phyloP scores from a whole-genome alignment of 2,113 vertebrate genomes.

The Mirza zaza region DNA sequence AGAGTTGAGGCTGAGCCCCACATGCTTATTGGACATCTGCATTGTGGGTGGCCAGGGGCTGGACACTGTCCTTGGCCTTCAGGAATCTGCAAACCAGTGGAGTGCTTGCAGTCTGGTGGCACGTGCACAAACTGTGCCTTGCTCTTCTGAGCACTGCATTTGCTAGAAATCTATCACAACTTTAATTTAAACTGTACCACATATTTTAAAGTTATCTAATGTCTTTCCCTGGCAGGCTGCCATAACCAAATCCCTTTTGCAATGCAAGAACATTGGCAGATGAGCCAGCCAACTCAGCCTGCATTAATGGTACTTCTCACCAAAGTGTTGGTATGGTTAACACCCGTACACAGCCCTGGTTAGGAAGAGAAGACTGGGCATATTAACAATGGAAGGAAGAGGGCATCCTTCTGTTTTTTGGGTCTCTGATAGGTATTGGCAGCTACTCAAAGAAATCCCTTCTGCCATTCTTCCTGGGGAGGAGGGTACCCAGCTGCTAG shows the following conservation, averaged over 20 bases:
- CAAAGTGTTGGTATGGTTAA: not conserved
- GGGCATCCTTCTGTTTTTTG: not conserved
- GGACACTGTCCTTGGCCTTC: not conserved
- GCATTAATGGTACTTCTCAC: not conserved
- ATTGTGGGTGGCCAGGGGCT: not conserved
- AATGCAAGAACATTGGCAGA: not conserved
- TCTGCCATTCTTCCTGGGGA: not conserved
- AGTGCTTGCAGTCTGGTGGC: too few species aligned
- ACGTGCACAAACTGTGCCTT: too few species aligned
- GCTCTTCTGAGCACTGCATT: not conserved
- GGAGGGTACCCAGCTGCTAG: not conserved
- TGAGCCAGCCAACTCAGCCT: not conserved
- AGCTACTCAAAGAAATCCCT: not conserved
- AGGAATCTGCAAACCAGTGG: too few species aligned
- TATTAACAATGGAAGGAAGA: not conserved
- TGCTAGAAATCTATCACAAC: not conserved
- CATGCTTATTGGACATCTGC: accelerated
- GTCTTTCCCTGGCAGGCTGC: not conserved
- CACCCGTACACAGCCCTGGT: not conserved
- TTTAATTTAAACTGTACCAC: not conserved
- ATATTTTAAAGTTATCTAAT: not conserved
- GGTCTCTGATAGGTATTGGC: not conserved
- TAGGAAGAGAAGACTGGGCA: not conserved
- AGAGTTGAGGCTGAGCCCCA: not conserved
- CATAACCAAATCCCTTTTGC: not conserved